Base-by-base conservation (phyloP, 2,113 vertebrate genomes). In the Ahaetulla prasina region DNA sequence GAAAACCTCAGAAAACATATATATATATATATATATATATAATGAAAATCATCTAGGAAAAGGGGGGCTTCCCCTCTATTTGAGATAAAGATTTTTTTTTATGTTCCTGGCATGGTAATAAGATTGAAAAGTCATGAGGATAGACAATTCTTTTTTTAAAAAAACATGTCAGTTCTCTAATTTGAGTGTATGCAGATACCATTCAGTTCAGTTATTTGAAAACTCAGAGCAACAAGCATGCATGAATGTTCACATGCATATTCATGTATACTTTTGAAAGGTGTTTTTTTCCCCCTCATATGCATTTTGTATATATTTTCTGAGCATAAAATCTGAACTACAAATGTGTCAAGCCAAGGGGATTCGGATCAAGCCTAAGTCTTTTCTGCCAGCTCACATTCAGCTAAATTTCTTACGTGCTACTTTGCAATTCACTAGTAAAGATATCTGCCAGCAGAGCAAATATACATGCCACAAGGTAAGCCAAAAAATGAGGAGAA, bases 11-110 rank as follows among this genome's bases (percentile, higher is more conserved):
- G n/a, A n/a, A n/a, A n/a, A n/a, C n/a, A n/a, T n/a, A n/a, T n/a
- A n/a, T n/a, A n/a, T n/a, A n/a, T 6, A 53, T 18, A 53, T 18
- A 4, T 20, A 20, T 53, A 18, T 18, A 22, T 85, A n/a, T 57
- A 91, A 63, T 54, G 91, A 88, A 1, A 0, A 43, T 47, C 47
- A 52, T 89, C 0, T 0, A 68, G 55, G 53, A 84, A 14, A 47
- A 11, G 89, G 39, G 22, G 0, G 7, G 3, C 0, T 0, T 0
- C 2, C 35, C 4, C 0, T 0, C 0, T 8, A 35, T 87, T 45
- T 54, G 11, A 39, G 87, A 35, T 0, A 0, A 7, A 87, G 16
- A 1, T 8, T 35, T 57, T 0, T 43, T 30, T 35, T 0, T 0
- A 74, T 92, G 52, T 53, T 22, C 0, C 2, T 27, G 57, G 47